These are phyloP conservation scores for Mormyrus iriodes DNA, from an alignment of 2,113 vertebrate genomes.

Conservation along the genomic window DNA sequence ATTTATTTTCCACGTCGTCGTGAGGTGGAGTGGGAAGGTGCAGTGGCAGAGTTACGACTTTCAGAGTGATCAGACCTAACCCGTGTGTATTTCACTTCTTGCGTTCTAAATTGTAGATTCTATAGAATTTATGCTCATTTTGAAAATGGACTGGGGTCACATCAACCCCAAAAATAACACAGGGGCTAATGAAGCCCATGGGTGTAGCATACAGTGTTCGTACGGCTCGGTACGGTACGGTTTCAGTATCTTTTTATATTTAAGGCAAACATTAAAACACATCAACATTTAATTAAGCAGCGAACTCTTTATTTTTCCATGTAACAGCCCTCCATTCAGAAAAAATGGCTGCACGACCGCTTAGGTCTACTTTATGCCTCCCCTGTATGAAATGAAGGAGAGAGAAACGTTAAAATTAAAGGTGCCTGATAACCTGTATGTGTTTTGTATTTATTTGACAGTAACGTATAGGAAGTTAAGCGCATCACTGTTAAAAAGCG, in stretches of 20 bases:
- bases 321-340: neutral
- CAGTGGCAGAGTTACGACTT: conserved; percentile 28
- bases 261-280: neutral
- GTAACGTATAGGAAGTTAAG: neutral
- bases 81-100: no score
- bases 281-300: no score
- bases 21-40: conserved; percentile 8
- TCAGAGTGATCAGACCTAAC: neutral
- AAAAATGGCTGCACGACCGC: neutral
- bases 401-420: neutral
- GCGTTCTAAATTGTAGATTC: no score
- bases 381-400: neutral
- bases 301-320: no score
- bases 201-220: conserved; percentile 18
- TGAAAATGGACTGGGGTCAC: no score
- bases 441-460: neutral
- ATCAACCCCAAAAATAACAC: no score
- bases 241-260: neutral
- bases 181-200: no score
- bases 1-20: neutral
- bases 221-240: neutral
- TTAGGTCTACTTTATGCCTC: neutral
- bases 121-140: no score
- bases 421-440: neutral
- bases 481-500: neutral